Base-by-base conservation (phyloP, 2,113 vertebrate species). In the Murina feae region DNA sequence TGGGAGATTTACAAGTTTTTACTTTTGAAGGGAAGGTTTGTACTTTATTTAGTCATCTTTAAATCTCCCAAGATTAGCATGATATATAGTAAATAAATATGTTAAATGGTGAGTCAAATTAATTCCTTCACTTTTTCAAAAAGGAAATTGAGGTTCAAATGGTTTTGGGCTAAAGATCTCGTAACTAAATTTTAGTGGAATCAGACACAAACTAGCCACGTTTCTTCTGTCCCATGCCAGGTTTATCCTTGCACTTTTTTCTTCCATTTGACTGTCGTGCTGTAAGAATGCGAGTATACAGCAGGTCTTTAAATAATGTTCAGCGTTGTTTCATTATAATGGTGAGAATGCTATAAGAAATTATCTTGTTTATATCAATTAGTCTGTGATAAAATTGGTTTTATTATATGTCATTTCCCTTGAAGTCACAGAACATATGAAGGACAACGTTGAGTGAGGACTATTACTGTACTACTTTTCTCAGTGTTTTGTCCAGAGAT, bases 81-180 rank as follows among this genome's bases (percentile, higher is more conserved):
- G 51, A 71, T 81, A 11, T 35, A 47, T 71, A 80, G 9, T 47
- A 83, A 39, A 84, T 53, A 76, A 71, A 53, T 25, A 49, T 42
- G 11, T 53, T 90, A 81, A 86, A n/a, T 90, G 72, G 32, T 68
- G 44, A 94, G 74, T 92, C 71, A 90, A 55, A 55, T 79, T 55
- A 85, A 81, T 16, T 85, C 9, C n/a, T 89, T 88, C 37, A 49
- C 21, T 86, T 69, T 58, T 89, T 60, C 20, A 89, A 7, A 68
- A 90, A 95, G 21, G 69, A 91, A 69, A 80, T 74, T 68, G 42
- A 80, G 9, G 12, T 90, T 87, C 47, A 47, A 55, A 60, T 94
- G 17, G 9, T 23, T 89, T 95, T 93, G 17, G 39, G 51, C 72
- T 76, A 83, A 32, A 21, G 12, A 78, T 86, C n/a, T 72, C n/a